Conservation (phyloP, 2,888 invertebrate genomes). For the Heliconius sara region DNA sequence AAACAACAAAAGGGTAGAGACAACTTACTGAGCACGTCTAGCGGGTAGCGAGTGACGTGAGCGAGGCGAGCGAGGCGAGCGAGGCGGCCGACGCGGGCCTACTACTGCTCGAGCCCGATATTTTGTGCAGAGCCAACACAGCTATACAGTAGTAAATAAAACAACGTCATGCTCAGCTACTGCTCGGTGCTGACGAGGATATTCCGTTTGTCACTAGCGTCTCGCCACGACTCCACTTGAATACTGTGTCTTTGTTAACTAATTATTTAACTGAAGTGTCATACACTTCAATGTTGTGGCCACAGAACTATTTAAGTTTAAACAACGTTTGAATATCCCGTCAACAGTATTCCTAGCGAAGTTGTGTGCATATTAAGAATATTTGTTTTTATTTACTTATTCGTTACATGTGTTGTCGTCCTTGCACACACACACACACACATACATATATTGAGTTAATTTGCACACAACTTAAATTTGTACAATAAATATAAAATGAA, state of each 20-base stretch:
- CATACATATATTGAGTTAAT: background rate
- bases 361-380: constrained; percentile 15
- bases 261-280: no score
- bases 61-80: constrained; percentile 51
- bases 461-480: constrained; percentile 4
- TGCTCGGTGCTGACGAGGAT: background rate
- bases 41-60: constrained; percentile 49
- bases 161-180: constrained; percentile 16
- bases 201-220: background rate
- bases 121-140: constrained; percentile 83
- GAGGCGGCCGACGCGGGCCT: constrained; percentile 51
- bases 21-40: constrained; percentile 57
- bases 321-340: background rate
- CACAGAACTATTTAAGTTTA: background rate
- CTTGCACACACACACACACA: no score
- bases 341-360: background rate
- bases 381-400: background rate
- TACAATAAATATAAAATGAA: background rate
- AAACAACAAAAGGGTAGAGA: constrained; percentile 42
- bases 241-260: no score
- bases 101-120: constrained; percentile 52
- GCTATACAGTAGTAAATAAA: constrained; percentile 65
- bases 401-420: no score
- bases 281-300: no score
- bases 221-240: background rate